Evolutionary conservation across 2,797 vertebrate genomes (phyloP).

Genomic region (Oreochromis mossambicus): DNA sequence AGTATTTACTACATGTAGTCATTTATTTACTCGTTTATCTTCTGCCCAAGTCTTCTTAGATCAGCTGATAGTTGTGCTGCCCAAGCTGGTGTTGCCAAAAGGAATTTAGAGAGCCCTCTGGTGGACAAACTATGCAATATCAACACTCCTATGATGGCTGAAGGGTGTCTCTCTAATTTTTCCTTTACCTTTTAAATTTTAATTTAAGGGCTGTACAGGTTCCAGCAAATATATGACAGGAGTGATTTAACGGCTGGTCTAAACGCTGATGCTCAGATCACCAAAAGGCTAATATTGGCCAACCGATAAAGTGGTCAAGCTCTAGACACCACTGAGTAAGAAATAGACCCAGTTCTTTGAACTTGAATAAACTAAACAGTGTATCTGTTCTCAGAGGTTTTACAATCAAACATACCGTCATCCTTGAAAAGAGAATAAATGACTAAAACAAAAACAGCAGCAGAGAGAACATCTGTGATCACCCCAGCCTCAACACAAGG

Average conservation of each 20-base stretch:
- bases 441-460: background rate
- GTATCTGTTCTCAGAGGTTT: background rate
- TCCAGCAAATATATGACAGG: fast-evolving
- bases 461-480: background rate
- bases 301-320: background rate
- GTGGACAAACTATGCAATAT: background rate
- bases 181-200: background rate
- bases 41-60: background rate
- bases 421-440: background rate
- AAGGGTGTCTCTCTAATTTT: background rate
- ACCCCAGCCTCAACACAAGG: fast-evolving
- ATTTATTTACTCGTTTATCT: background rate
- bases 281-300: background rate
- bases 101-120: background rate
- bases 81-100: fast-evolving
- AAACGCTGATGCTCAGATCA: background rate
- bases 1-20: background rate
- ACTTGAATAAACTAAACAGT: fast-evolving
- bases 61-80: background rate
- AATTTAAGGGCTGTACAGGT: background rate
- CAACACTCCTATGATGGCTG: background rate
- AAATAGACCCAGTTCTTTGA: background rate
- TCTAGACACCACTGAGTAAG: background rate
- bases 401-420: background rate
- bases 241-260: background rate